Evolutionary conservation across 2,797 vertebrate genomes (phyloP), one percentile per base, ranked within the genome.

Genomic region (Takifugu rubripes): DNA sequence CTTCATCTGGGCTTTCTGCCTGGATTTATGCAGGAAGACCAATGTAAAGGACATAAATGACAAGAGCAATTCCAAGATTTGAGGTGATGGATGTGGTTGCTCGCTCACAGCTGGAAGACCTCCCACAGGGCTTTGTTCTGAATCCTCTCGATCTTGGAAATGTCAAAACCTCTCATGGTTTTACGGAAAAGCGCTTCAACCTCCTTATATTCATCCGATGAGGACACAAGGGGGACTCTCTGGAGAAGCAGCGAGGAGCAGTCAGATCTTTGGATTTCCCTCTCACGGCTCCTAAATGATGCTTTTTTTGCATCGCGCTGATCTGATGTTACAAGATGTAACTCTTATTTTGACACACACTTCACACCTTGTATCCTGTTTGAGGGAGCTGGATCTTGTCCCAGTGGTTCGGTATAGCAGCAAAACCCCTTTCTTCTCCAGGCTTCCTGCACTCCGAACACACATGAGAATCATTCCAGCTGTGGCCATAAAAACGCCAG

Each of bases 1-100:
- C 77, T 84, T 92, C 96, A 98, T 96, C 60, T 86, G 90, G 24
- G 88, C 91, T 74, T 92, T 96, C 75, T 97, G 92, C 93, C 96
- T 98, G 43, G 5, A 61, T 55, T 40, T 7, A 46, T 10, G 2
- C 44, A 46, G 6, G 2, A 7, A 24, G 43, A 9, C 31, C 31
- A 10, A 33, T 17, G 43, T 45, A 17, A 45, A 45, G 3, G 16
- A 21, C n/a, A 21, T 4, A 46, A 46, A 46, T 43, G 3, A 46
- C n/a, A 46, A 7, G 6, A 46, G 46, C n/a, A 26, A 15, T 45
- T 3, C 11, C 5, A 14, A 14, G 14, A 49, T 5, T 3, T 15
- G 2, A 6, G 0, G 6, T 5, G 6, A 44, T 14, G 24, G 25
- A n/a, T 3, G 12, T 25, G 7, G 5, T 27, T 0, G 10, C 0